Percentiles rank a stretch among this genome's conserved stretches.
Evolutionary conservation across 1,140 invertebrate species (phyloP).

Genomic region (Cydia strobilella): DNA sequence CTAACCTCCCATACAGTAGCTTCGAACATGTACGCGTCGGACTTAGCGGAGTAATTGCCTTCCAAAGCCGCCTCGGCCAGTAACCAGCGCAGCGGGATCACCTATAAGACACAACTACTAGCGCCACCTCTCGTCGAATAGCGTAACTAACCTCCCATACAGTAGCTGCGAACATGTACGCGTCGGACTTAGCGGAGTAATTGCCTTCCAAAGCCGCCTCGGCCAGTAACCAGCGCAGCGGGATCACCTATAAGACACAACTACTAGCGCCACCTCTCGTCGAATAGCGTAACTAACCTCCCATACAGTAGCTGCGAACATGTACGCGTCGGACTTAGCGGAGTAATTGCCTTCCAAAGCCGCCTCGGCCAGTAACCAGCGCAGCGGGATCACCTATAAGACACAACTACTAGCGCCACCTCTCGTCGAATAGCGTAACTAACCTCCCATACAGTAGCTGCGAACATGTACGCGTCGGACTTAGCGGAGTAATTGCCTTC

Average conservation of each 20-base stretch:
- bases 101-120: no score
- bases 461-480: conserved; percentile 96
- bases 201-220: conserved; percentile 95
- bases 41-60: conserved; percentile 95
- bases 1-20: conserved; percentile 92
- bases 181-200: conserved; percentile 96
- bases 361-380: conserved; percentile 94
- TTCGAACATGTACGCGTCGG: conserved; percentile 96
- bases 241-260: conserved; percentile 70
- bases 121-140: not conserved
- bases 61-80: conserved; percentile 93
- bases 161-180: conserved; percentile 94
- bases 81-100: conserved; percentile 88
- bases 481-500: conserved; percentile 96
- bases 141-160: conserved; percentile 88
- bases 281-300: conserved; percentile 81
- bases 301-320: conserved; percentile 94
- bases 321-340: conserved; percentile 96
- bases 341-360: conserved; percentile 95
- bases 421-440: conserved; percentile 37
- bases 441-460: conserved; percentile 93
- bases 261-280: not conserved
- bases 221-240: conserved; percentile 92
- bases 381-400: conserved; percentile 84
- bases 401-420: not conserved